A percentile compares a stretch with the other conserved stretches of the same genome.
Conservation (phyloP, 2,797 vertebrate species). For the Artibeus lituratus region DNA sequence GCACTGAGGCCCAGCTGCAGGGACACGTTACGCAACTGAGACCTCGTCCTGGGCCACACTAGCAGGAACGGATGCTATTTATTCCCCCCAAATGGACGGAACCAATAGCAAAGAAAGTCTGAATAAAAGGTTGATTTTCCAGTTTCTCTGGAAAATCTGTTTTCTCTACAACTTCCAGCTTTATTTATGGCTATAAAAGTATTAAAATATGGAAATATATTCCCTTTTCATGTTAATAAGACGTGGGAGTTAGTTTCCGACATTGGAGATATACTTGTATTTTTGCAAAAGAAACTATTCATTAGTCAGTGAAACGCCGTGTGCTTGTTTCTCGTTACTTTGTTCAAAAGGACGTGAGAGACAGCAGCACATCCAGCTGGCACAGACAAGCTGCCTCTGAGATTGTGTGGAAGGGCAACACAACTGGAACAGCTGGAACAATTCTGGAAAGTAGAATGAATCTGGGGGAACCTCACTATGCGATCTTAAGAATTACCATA, state of each 20-base stretch:
- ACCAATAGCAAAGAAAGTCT: neutral
- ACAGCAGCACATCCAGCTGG: neutral
- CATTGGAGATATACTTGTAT: neutral
- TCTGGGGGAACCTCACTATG: neutral
- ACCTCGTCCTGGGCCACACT: neutral
- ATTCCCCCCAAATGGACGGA: neutral
- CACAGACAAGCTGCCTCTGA: neutral
- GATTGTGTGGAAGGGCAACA: neutral
- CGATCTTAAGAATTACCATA: neutral
- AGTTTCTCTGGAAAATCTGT: neutral
- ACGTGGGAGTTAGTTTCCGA: neutral
- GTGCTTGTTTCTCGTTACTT: neutral
- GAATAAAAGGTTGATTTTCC: neutral
- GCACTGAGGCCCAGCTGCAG: neutral
- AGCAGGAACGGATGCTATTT: neutral
- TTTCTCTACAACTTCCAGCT: neutral
- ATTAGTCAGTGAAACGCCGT: neutral
- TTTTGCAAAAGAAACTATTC: conserved; percentile 14
- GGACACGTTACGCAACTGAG: neutral
- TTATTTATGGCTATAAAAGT: neutral
- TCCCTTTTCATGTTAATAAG: neutral
- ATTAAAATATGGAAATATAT: neutral
- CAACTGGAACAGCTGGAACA: neutral
- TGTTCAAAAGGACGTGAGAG: neutral
- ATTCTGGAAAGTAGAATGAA: neutral